phyloP scores from a whole-genome alignment of 2,888 invertebrate genomes.

The Latrodectus hesperus region DNA sequence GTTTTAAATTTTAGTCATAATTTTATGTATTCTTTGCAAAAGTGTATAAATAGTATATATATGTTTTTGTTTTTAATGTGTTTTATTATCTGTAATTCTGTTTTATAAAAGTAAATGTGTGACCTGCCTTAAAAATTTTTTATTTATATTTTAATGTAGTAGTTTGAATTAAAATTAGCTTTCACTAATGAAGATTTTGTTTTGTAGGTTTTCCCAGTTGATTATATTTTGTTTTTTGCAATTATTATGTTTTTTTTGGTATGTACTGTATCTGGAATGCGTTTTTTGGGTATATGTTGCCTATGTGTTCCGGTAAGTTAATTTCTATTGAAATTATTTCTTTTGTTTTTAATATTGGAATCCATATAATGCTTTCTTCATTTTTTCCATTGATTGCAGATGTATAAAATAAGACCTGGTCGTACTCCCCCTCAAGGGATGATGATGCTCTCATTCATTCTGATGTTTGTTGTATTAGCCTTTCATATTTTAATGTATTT shows the following conservation, averaged over 20 bases:
- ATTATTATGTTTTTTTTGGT: conserved; percentile 75
- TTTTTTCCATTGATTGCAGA: conserved; percentile 71
- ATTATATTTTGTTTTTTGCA: conserved; percentile 75
- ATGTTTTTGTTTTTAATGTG: no score
- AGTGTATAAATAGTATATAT: no score
- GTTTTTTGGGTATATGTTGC: conserved; percentile 75
- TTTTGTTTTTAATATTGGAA: background rate
- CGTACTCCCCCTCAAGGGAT: conserved; percentile 76
- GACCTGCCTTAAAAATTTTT: no score
- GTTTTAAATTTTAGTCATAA: no score
- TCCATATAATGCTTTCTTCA: background rate
- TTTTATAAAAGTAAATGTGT: no score
- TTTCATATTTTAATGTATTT: conserved; percentile 76
- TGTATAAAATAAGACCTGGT: conserved; percentile 75
- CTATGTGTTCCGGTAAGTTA: conserved; percentile 75
- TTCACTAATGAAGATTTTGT: conserved; percentile 12
- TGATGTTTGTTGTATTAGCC: conserved; percentile 75
- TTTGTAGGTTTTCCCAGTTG: conserved; percentile 75
- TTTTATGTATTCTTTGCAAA: no score
- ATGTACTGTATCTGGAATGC: conserved; percentile 75
- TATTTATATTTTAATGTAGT: conserved; percentile 1
- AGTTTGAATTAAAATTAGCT: background rate
- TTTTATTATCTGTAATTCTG: no score
- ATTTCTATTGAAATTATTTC: background rate
- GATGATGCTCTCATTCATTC: conserved; percentile 75